phyloP scores from a whole-genome alignment of 2,888 invertebrate genomes.

The Smittia sp. region DNA sequence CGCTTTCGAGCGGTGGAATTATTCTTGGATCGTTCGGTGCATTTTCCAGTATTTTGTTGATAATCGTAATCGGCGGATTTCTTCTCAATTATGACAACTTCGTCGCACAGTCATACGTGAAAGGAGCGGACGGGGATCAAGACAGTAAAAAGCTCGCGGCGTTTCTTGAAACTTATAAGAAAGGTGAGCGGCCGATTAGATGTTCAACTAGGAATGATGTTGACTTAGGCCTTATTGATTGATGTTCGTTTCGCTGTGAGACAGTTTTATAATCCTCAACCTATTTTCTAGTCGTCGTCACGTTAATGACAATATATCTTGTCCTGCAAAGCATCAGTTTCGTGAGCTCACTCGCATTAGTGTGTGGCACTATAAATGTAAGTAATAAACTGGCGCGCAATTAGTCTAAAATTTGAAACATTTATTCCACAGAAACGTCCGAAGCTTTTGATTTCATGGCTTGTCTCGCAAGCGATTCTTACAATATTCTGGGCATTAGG shows the following conservation, averaged over 20 bases:
- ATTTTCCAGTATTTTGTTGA: neutral
- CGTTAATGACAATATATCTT: neutral
- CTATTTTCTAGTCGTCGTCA: conserved; percentile 20
- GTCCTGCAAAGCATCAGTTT: conserved; percentile 25
- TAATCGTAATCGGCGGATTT: conserved; percentile 19
- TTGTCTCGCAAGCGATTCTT: conserved; percentile 24
- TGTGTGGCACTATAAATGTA: conserved; percentile 22
- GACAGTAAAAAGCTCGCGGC: conserved; percentile 14
- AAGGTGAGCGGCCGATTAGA: neutral
- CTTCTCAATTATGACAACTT: conserved; percentile 26
- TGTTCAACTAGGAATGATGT: neutral
- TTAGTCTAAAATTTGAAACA: neutral
- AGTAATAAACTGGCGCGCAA: neutral
- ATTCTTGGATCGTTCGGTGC: neutral
- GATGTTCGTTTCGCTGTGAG: neutral
- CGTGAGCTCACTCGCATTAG: neutral
- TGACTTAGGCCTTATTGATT: conserved; percentile 3
- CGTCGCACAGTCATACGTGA: neutral
- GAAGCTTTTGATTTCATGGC: conserved; percentile 21
- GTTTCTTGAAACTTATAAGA: conserved; percentile 29
- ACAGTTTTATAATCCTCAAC: neutral
- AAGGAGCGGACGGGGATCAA: conserved; percentile 12
- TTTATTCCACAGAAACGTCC: conserved; percentile 31
- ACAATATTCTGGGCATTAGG: conserved; percentile 28
- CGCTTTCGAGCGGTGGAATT: conserved; percentile 1